Percentiles rank a stretch among this genome's conserved stretches.
Evolutionary conservation across 2,797 vertebrate genomes (phyloP).

Genomic region (Micrastur ruficollis): DNA sequence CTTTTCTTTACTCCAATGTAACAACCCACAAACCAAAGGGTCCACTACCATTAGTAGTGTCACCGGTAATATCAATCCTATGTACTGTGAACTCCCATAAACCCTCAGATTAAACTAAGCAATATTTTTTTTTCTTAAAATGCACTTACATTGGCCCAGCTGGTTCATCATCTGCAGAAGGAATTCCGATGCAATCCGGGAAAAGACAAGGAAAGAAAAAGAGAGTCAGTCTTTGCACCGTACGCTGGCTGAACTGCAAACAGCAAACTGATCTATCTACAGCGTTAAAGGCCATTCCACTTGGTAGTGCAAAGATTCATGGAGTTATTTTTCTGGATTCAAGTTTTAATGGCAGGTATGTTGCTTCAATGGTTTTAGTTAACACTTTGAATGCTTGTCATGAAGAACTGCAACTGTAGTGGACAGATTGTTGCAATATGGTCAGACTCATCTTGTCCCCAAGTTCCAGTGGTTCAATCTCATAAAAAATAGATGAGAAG

Average conservation of each 20-base stretch:
- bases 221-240: conserved; percentile 39
- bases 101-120: background rate
- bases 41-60: background rate
- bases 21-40: too few relatives aligned
- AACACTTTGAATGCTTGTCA: conserved; percentile 80
- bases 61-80: background rate
- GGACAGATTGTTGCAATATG: conserved; percentile 79
- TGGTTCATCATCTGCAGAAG: conserved; percentile 91
- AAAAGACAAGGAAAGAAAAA: conserved; percentile 66
- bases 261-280: conserved; percentile 66
- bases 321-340: conserved; percentile 73
- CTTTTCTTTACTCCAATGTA: too few relatives aligned
- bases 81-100: background rate
- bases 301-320: conserved; percentile 75
- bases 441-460: conserved; percentile 80
- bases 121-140: background rate
- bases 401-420: conserved; percentile 84
- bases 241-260: background rate
- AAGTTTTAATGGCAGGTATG: conserved; percentile 77
- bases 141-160: conserved; percentile 91
- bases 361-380: conserved; percentile 79
- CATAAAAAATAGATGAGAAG: conserved; percentile 78
- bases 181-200: conserved; percentile 9
- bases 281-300: conserved; percentile 77
- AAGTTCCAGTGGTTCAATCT: conserved; percentile 87